A percentile compares a stretch with the other conserved stretches of the same genome.
Evolutionary conservation across 1,140 invertebrate genomes (phyloP).

Genomic region (Diachasma alloeum): DNA sequence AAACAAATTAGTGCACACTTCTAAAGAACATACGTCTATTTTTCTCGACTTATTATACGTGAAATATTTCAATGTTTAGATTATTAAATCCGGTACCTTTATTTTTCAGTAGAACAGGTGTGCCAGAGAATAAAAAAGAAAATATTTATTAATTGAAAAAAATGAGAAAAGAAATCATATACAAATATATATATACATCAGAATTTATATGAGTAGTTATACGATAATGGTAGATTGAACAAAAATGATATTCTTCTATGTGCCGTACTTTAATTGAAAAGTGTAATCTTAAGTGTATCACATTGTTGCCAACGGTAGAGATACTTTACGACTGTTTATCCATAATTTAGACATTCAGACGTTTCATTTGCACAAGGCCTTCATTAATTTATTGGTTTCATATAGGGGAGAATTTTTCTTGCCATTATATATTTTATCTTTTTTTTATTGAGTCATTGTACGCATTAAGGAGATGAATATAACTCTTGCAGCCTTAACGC

Average conservation of each 20-base stretch:
- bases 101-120: conserved; percentile 19
- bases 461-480: too few relatives aligned
- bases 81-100: neutral
- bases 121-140: conserved; percentile 37
- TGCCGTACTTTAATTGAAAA: conserved; percentile 49
- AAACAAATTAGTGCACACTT: neutral
- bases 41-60: conserved; percentile 9
- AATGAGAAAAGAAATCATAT: conserved; percentile 36
- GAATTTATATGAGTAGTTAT: conserved; percentile 41
- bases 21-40: neutral
- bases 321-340: conserved; percentile 29
- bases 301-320: conserved; percentile 32
- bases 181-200: conserved; percentile 39
- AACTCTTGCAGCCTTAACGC: too few relatives aligned
- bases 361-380: neutral
- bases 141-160: conserved; percentile 37
- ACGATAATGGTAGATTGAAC: conserved; percentile 1
- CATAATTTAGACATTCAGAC: conserved; percentile 21
- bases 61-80: neutral
- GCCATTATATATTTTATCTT: neutral
- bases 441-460: neutral
- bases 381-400: neutral
- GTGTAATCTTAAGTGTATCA: conserved; percentile 22
- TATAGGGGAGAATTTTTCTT: neutral
- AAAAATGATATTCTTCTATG: conserved; percentile 56